Base-by-base conservation (phyloP, 2,888 invertebrate genomes). In the Hoplodrina ambigua region DNA sequence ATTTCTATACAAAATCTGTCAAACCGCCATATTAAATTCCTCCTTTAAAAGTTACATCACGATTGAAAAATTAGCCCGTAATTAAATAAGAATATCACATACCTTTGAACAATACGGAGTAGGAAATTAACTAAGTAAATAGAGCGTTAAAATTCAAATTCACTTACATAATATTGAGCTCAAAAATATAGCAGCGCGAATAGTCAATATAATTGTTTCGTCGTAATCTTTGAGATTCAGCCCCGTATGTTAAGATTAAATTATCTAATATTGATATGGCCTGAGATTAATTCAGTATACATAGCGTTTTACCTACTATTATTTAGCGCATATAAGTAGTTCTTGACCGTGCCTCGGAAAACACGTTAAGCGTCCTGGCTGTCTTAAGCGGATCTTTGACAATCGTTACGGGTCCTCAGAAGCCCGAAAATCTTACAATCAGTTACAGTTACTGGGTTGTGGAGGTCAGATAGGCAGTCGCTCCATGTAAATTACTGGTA, bases 81-180 rank as follows among this genome's bases (percentile, higher is more conserved):
- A 17, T 46, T 17, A 58, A 69, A 46, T 58, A 58, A 53, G 13
- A 57, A 11, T 49, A 69, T 76, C 49, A 33, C 44, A 65, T 54
- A 25, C 25, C 3, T 44, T 44, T 17, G n/a, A 61, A 52, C 15
- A 15, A 46, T 37, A 44, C 13, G 13, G n/a, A 57, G 19, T 44
- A 58, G 37, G 30, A 57, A 19, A 20, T 50, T 30, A 13, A 25
- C n/a, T 30, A 13, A 25, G 44, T 49, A 63, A 37, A 44, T 50
- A 62, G 7, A 55, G 4, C 7, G 25, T 20, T 19, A 58, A 56
- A 46, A 37, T 72, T 49, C 41, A 37, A 46, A 57, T 49, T 41
- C n/a, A 25, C 25, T 19, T 33, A 70, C 1, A 30, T 3, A 54
- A 20, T 44, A 44, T 7, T 44, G 13, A 53, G 49, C 25, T 15